Base-by-base conservation (phyloP, 2,888 invertebrate genomes). In the Pheosia gnoma region DNA sequence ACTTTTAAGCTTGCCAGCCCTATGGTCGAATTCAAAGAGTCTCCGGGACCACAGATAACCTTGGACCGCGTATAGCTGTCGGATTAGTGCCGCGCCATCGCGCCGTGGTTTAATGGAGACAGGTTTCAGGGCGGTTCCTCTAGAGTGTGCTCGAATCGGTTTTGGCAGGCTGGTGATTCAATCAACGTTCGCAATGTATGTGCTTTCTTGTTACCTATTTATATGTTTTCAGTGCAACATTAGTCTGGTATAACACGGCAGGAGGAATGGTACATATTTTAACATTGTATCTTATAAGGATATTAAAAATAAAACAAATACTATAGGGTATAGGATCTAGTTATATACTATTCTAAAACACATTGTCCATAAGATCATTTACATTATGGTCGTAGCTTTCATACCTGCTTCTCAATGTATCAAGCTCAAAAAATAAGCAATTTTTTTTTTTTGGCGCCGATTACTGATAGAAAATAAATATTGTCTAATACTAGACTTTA, bases 71-170 rank as follows among this genome's bases (percentile, higher is more conserved):
- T 55, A 55, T 45, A 57, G 57, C 57, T 57, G 45, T 45, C 45
- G 36, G 57, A 57, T 57, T 57, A 57, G 57, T 57, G 45, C 13
- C 57, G 45, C 57, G 9, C 57, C 57, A 57, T 57, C 57, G 57
- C 57, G 57, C 57, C n/a, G 10, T 45, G 57, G 57, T 57, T 57
- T 45, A 57, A 57, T 57, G 57, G 57, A 39, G 45, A 43, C 57
- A 57, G 43, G 25, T 57, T 57, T 57, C 11, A 57, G 45, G 57
- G 36, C 25, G 57, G 11, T 39, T 39, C 55, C 38, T 45, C 45
- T 8, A 11, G 36, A 57, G 57, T 10, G 41, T 38, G 45, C 9
- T 57, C 39, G 45, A 10, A 57, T 57, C 36, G 43, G 36, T 57
- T 45, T 43, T 57, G 57, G 36, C 55, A 25, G 25, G 41, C 57